Conservation (phyloP, 2,797 vertebrate species). For the Tragelaphus eurycerus region DNA sequence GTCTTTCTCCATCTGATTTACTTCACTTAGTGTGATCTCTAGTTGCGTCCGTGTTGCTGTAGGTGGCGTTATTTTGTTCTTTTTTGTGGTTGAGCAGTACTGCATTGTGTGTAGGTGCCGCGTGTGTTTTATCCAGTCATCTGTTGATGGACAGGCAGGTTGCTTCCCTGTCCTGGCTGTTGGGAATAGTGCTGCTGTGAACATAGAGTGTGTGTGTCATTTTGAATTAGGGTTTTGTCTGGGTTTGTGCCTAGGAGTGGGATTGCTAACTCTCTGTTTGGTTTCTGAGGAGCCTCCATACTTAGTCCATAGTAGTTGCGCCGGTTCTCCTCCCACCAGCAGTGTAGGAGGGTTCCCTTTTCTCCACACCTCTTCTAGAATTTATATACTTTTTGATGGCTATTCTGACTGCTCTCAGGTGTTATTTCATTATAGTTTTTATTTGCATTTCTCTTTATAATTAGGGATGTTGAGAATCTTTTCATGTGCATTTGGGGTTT, state of each 20-base stretch:
- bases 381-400: not conserved
- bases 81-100: not conserved
- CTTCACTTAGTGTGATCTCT: not conserved
- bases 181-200: not conserved
- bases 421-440: not conserved
- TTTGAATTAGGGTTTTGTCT: not conserved
- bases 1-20: not conserved
- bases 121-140: not conserved
- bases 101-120: not conserved
- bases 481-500: not conserved
- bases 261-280: not conserved
- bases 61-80: not conserved
- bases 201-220: fast-evolving
- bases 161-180: not conserved
- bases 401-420: not conserved
- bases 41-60: not conserved
- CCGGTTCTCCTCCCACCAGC: not conserved
- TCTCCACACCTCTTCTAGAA: not conserved
- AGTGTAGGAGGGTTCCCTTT: not conserved
- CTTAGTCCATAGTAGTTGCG: not conserved
- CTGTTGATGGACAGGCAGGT: not conserved
- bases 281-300: not conserved
- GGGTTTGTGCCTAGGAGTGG: not conserved
- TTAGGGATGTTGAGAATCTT: not conserved
- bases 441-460: not conserved